Evolutionary conservation across 2,888 invertebrate species (phyloP).

Genomic region (Chloroclysta siterata): DNA sequence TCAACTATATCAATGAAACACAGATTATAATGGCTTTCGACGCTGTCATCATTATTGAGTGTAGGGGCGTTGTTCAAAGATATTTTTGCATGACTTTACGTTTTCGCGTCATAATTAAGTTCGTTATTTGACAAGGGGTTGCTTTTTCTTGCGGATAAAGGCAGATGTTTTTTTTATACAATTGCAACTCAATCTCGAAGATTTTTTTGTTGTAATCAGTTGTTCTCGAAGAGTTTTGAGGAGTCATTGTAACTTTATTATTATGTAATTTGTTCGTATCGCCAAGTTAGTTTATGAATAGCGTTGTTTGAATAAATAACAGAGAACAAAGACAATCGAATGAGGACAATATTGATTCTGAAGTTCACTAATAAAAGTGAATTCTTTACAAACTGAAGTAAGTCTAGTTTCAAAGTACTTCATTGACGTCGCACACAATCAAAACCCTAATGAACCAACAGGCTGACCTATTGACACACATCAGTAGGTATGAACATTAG

Average conservation of each 20-base stretch:
- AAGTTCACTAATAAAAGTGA: background rate
- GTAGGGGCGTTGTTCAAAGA: slow-evolving; percentile 43
- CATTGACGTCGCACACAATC: slow-evolving; percentile 41
- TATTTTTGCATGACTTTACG: slow-evolving; percentile 53
- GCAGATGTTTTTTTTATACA: slow-evolving; percentile 42
- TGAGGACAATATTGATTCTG: background rate
- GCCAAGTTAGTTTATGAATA: background rate
- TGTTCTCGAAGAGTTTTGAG: background rate
- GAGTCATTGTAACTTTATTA: background rate
- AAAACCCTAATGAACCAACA: slow-evolving; percentile 48
- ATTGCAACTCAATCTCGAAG: slow-evolving; percentile 10
- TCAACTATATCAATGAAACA: slow-evolving; percentile 53
- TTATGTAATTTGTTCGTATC: background rate
- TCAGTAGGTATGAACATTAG: slow-evolving; percentile 30
- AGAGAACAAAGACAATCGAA: background rate
- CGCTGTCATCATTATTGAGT: slow-evolving; percentile 57
- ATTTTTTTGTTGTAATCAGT: background rate
- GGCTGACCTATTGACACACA: slow-evolving; percentile 54
- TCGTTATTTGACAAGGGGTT: slow-evolving; percentile 42
- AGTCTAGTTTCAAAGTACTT: slow-evolving; percentile 18
- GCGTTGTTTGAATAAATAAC: background rate
- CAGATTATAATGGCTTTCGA: slow-evolving; percentile 51
- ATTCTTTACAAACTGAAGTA: slow-evolving; percentile 1
- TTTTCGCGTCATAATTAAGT: slow-evolving; percentile 54
- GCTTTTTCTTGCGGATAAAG: slow-evolving; percentile 43